A percentile compares a stretch with the other conserved stretches of the same genome.
Evolutionary conservation across 2,797 vertebrate genomes (phyloP).

Genomic region (Labeo calbasu): DNA sequence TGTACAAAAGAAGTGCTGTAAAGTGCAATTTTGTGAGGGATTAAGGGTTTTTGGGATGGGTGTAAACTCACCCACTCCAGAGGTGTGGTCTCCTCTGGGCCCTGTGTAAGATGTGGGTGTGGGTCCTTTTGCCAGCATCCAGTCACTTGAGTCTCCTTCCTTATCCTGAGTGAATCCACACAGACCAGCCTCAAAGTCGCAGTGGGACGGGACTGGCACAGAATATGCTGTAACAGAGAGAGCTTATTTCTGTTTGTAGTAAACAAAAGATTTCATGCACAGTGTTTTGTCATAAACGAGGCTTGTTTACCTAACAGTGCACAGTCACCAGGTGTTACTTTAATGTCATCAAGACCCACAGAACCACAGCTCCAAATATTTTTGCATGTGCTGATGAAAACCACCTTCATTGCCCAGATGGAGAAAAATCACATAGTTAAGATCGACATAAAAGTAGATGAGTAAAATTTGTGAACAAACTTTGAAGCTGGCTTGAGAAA

Average conservation of each 20-base stretch:
- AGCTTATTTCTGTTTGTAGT: not conserved
- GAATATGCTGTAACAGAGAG: conserved; percentile 67
- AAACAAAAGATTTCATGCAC: not conserved
- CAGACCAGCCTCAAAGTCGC: conserved; percentile 88
- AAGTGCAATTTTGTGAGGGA: not conserved
- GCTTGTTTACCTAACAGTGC: conserved; percentile 72
- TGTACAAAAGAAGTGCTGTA: too few species aligned
- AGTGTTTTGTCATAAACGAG: not conserved
- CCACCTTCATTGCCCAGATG: conserved; percentile 75
- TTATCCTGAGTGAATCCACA: conserved; percentile 88
- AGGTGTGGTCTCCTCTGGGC: conserved; percentile 91
- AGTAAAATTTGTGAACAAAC: not conserved
- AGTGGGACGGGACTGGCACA: conserved; percentile 79
- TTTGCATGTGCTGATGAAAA: conserved; percentile 90
- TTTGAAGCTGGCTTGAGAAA: not conserved
- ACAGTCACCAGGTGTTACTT: conserved; percentile 86
- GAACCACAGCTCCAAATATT: conserved; percentile 93
- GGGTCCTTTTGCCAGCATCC: conserved; percentile 85
- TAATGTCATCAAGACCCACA: conserved; percentile 91
- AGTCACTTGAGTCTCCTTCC: conserved; percentile 77
- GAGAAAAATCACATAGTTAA: not conserved
- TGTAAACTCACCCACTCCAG: conserved; percentile 87
- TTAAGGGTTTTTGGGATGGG: not conserved
- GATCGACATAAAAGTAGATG: not conserved
- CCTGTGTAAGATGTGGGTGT: conserved; percentile 96